Conservation (phyloP, 2,113 vertebrate species). For the Sinocyclocheilus anshuiensis region DNA sequence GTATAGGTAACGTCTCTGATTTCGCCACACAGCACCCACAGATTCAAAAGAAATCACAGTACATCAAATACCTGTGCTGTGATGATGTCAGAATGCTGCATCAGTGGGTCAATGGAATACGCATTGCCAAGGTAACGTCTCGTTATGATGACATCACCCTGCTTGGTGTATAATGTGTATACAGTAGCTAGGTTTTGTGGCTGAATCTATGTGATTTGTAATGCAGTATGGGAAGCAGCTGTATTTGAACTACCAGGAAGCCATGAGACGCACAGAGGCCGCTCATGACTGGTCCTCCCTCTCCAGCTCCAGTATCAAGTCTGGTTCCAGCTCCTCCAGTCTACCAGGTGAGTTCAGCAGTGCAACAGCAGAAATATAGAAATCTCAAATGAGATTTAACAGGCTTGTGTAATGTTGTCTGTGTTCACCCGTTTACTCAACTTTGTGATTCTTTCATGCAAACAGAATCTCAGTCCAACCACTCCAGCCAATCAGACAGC, state of each 20-base stretch:
- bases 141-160: not conserved
- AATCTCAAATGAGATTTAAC: constrained; percentile 1
- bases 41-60: constrained; percentile 99
- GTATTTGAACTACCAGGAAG: constrained; percentile 95
- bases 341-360: constrained; percentile 84
- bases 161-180: not conserved
- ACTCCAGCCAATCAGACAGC: constrained; percentile 95
- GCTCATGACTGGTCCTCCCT: constrained; percentile 96
- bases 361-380: not conserved
- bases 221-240: constrained; percentile 92
- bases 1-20: not conserved
- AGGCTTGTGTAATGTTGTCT: not conserved
- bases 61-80: constrained; percentile 98
- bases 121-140: constrained; percentile 90
- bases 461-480: constrained; percentile 94
- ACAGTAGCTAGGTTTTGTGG: not conserved
- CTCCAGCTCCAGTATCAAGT: constrained; percentile 96
- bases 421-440: not conserved
- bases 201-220: constrained; percentile 35
- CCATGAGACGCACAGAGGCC: constrained; percentile 89
- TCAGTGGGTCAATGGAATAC: constrained; percentile 96
- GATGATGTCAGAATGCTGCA: constrained; percentile 93
- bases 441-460: not conserved
- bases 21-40: constrained; percentile 86
- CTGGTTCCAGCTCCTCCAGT: constrained; percentile 95